Evolutionary conservation across 2,888 invertebrate species (phyloP).

Genomic region (Ectemnius cavifrons): DNA sequence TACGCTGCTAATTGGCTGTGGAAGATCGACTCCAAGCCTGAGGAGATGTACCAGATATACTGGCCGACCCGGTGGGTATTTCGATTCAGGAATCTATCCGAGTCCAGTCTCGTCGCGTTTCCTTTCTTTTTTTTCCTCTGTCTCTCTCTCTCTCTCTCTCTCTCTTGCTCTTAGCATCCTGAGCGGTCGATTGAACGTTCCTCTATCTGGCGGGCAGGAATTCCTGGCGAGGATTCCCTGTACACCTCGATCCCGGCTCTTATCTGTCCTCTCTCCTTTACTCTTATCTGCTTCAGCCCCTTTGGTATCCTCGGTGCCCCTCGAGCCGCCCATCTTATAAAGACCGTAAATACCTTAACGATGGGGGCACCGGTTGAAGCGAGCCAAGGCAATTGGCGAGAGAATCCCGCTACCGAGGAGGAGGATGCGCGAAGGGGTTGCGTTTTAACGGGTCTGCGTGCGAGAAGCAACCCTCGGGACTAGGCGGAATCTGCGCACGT

Average conservation of each 20-base stretch:
- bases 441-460: background rate
- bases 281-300: constrained; percentile 1
- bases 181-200: constrained; percentile 3
- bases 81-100: constrained; percentile 28
- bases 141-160: background rate
- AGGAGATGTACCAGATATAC: constrained; percentile 17
- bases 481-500: constrained; percentile 31
- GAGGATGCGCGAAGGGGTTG: background rate
- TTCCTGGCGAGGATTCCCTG: background rate
- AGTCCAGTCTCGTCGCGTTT: background rate
- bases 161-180: no score
- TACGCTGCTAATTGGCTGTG: constrained; percentile 50
- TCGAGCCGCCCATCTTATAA: background rate
- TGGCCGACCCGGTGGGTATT: constrained; percentile 22
- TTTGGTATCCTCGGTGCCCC: background rate
- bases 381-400: background rate
- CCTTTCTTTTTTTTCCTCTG: background rate
- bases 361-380: background rate
- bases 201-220: background rate
- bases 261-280: background rate
- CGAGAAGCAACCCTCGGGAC: constrained; percentile 43
- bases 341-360: background rate
- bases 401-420: background rate
- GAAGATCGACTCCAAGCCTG: constrained; percentile 8
- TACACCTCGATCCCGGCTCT: background rate